Evolutionary conservation across 2,888 invertebrate genomes (phyloP).

Genomic region (Mythimna ferrago): DNA sequence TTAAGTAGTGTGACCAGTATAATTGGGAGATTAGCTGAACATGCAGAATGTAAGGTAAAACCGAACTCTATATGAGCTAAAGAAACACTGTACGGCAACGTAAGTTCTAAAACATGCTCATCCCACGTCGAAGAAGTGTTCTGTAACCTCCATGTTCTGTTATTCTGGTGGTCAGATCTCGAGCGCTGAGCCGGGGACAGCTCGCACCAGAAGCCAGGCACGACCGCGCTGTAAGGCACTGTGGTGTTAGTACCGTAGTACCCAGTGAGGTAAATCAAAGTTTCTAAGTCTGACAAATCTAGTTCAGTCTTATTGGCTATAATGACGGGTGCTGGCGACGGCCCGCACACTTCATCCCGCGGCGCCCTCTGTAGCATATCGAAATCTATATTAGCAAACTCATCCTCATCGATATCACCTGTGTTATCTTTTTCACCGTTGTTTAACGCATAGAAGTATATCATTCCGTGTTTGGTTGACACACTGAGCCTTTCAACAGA

Average conservation of each 20-base stretch:
- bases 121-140: conserved; percentile 97
- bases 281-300: conserved; percentile 91
- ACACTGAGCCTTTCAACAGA: conserved; percentile 97
- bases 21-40: conserved; percentile 93
- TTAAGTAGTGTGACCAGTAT: conserved; percentile 93
- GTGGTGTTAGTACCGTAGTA: conserved; percentile 92
- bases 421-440: conserved; percentile 93
- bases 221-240: conserved; percentile 95
- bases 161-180: conserved; percentile 96
- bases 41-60: conserved; percentile 95
- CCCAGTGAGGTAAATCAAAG: conserved; percentile 94
- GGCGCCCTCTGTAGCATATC: conserved; percentile 85
- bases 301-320: conserved; percentile 91
- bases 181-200: conserved; percentile 97
- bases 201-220: conserved; percentile 98
- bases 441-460: conserved; percentile 95
- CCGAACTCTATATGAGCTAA: conserved; percentile 97
- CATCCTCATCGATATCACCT: conserved; percentile 94
- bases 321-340: conserved; percentile 79
- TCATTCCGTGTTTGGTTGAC: conserved; percentile 94
- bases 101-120: conserved; percentile 97
- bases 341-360: conserved; percentile 80
- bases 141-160: conserved; percentile 97
- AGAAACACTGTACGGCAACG: conserved; percentile 94
- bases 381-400: conserved; percentile 87